These are phyloP conservation scores for Opisthograptis luteolata DNA, from an alignment of 2,888 invertebrate species.

Conservation along the genomic window DNA sequence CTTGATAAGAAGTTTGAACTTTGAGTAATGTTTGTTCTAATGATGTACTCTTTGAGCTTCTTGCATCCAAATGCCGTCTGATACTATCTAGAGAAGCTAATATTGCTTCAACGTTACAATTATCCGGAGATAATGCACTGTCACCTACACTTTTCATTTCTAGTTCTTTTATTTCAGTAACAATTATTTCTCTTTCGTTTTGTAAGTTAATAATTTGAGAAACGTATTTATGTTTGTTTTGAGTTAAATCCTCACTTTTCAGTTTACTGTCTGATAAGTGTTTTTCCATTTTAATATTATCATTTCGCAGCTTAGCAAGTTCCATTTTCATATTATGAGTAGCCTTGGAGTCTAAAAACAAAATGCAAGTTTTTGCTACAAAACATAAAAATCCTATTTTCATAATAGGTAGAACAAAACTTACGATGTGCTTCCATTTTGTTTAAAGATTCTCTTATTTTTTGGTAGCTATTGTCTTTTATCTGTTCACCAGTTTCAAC, in stretches of 20 bases:
- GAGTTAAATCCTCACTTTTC: constrained; percentile 51
- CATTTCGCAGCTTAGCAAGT: constrained; percentile 59
- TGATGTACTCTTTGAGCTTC: constrained; percentile 49
- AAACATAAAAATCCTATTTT: too few relatives aligned
- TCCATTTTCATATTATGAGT: constrained; percentile 77
- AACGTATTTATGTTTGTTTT: constrained; percentile 54
- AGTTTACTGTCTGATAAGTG: constrained; percentile 55
- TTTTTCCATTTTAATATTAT: constrained; percentile 56
- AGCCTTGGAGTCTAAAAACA: constrained; percentile 65
- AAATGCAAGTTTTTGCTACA: too few relatives aligned
- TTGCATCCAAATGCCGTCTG: constrained; percentile 52
- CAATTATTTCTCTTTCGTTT: constrained; percentile 62
- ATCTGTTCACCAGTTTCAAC: constrained; percentile 65
- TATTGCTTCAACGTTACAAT: constrained; percentile 57
- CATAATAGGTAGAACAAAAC: constrained; percentile 21
- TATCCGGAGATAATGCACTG: constrained; percentile 53
- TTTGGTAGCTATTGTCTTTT: constrained; percentile 53
- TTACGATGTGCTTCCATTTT: constrained; percentile 75
- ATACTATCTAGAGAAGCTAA: constrained; percentile 62
- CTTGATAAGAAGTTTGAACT: constrained; percentile 68
- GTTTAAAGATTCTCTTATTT: constrained; percentile 58
- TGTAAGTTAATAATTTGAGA: constrained; percentile 55
- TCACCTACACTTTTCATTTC: constrained; percentile 66
- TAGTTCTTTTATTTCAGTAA: constrained; percentile 63
- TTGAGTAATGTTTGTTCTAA: constrained; percentile 64